Evolutionary conservation across 2,888 invertebrate genomes (phyloP), one percentile per base, ranked within the genome.

Genomic region (Andrena dorsata): DNA sequence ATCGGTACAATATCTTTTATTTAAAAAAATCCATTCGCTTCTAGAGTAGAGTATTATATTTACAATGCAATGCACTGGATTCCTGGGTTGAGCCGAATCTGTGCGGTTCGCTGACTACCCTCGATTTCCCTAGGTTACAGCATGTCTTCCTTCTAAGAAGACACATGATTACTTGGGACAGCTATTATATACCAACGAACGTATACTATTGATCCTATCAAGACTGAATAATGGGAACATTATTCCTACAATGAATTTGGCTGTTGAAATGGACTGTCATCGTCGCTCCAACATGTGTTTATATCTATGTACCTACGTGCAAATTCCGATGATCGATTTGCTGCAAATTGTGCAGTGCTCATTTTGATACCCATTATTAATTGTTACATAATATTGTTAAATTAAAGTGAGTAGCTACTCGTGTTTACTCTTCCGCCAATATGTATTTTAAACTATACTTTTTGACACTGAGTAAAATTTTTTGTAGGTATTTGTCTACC

Each of bases 41-140:
- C 78, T 72, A 30, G 32, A 77, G 51, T 47, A 28, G 51, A 76
- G 73, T 75, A 60, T 70, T 60, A 61, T 32, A 60, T 26, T 13
- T 51, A 85, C 82, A 85, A 85, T 88, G 78, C 87, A 79, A 68
- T 76, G 80, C 74, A 60, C 69, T 71, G 79, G 82, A 70, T 85
- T 49, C 83, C 79, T 74, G 70, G 75, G 61, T 79, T 80, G 87
- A 87, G 82, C 80, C 84, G 75, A 78, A 76, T 82, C 81, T 87
- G 86, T 83, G 87, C 87, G 88, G 84, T 87, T 82, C 87, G 86
- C 81, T 64, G 87, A 79, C 80, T 86, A 87, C 86, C 89, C 89
- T 88, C 88, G 86, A 88, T 88, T 89, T 88, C 86, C 88, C 87
- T 82, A 77, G 89, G 89, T 89, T 89, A 85, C 86, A 80, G 74